These are phyloP conservation scores for Poecilia gillii DNA, from an alignment of 2,797 vertebrate species.

Conservation along the genomic window DNA sequence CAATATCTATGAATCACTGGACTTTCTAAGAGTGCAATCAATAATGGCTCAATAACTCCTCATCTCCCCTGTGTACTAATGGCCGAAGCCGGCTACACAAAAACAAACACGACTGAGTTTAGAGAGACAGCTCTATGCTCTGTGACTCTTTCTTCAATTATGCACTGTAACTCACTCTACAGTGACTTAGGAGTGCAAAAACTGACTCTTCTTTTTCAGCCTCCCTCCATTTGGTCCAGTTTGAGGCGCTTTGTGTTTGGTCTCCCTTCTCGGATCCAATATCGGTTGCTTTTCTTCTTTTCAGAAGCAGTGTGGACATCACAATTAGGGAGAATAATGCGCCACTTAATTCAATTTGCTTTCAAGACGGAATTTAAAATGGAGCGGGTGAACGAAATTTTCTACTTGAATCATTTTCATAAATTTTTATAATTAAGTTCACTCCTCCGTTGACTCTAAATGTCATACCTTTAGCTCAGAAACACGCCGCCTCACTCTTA, in stretches of 20 bases:
- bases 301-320: constrained; percentile 51
- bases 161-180: constrained; percentile 37
- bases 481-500: constrained; percentile 74
- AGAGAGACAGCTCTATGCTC: constrained; percentile 40
- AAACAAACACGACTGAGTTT: constrained; percentile 62
- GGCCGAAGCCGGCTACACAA: constrained; percentile 55
- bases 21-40: constrained; percentile 66
- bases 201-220: constrained; percentile 36
- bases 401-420: constrained; percentile 78
- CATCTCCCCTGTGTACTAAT: constrained; percentile 68
- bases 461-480: constrained; percentile 79
- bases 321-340: constrained; percentile 74
- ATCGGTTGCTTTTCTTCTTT: constrained; percentile 45
- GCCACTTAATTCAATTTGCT: constrained; percentile 77
- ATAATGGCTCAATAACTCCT: constrained; percentile 74
- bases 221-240: constrained; percentile 33
- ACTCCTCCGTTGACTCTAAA: constrained; percentile 78
- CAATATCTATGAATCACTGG: constrained; percentile 71
- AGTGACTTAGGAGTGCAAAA: constrained; percentile 44
- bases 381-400: constrained; percentile 67
- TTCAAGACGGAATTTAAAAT: constrained; percentile 77
- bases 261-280: constrained; percentile 49
- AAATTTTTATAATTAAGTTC: constrained; percentile 84
- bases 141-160: constrained; percentile 36
- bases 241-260: constrained; percentile 36